A percentile compares a stretch with the other conserved stretches of the same genome.
phyloP scores from a whole-genome alignment of 2,888 invertebrate genomes.

The Leptopilina myrica region DNA sequence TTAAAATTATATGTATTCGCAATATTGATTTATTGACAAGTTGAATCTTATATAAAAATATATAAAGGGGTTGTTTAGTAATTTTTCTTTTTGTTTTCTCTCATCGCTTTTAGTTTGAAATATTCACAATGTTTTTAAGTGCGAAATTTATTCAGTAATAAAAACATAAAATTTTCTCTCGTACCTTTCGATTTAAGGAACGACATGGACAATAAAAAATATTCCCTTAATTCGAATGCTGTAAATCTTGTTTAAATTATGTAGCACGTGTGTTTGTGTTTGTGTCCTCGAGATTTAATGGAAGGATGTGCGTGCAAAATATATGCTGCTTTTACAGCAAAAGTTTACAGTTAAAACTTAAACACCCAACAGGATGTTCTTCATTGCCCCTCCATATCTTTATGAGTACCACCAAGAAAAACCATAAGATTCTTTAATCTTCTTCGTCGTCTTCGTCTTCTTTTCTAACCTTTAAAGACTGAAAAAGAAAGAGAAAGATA shows the following conservation, averaged over 20 bases:
- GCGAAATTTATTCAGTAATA: too few relatives aligned
- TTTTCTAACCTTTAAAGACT: not conserved
- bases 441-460: not conserved
- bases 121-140: too few relatives aligned
- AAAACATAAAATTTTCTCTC: not conserved
- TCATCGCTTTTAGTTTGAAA: too few relatives aligned
- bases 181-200: not conserved
- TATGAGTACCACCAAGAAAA: constrained; percentile 10
- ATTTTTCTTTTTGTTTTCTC: too few relatives aligned
- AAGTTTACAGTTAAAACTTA: constrained; percentile 16
- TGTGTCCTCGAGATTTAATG: not conserved
- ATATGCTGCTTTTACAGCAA: constrained; percentile 8
- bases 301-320: constrained; percentile 8
- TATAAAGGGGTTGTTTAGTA: too few relatives aligned
- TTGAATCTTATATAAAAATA: too few relatives aligned
- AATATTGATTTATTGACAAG: too few relatives aligned
- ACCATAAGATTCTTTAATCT: not conserved
- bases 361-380: constrained; percentile 23
- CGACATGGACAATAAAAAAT: too few relatives aligned
- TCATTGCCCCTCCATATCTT: constrained; percentile 16
- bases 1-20: too few relatives aligned
- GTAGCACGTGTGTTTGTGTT: not conserved
- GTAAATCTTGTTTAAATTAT: constrained; percentile 12
- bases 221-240: not conserved
- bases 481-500: not conserved